Evolutionary conservation across 2,888 invertebrate genomes (phyloP).

Genomic region (Leucozona laternaria): DNA sequence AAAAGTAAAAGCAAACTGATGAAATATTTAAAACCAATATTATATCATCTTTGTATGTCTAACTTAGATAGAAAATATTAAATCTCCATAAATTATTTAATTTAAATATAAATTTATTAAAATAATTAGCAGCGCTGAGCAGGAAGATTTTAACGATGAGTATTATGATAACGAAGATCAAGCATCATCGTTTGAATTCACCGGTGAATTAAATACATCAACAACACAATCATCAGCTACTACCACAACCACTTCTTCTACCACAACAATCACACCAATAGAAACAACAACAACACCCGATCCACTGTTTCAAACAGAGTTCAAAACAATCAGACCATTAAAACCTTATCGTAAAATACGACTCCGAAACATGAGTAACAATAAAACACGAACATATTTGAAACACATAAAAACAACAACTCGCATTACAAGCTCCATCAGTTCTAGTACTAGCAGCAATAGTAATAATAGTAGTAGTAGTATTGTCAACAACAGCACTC

Average conservation of each 20-base stretch:
- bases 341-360: constrained; percentile 72
- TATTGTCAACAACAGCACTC: constrained; percentile 53
- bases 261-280: constrained; percentile 75
- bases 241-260: constrained; percentile 76
- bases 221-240: constrained; percentile 69
- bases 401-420: constrained; percentile 80
- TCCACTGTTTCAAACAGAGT: constrained; percentile 40
- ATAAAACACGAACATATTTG: constrained; percentile 72
- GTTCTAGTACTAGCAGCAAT: constrained; percentile 57
- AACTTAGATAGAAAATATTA: background rate
- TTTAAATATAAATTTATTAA: constrained; percentile 68
- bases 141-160: constrained; percentile 64
- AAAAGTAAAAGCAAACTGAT: background rate
- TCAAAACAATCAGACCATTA: constrained; percentile 61
- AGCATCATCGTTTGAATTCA: constrained; percentile 65
- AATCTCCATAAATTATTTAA: constrained; percentile 30
- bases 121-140: constrained; percentile 75
- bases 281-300: constrained; percentile 69
- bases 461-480: constrained; percentile 64
- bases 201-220: constrained; percentile 58
- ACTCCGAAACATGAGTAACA: constrained; percentile 78
- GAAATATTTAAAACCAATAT: background rate
- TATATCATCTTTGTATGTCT: background rate
- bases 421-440: constrained; percentile 78
- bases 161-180: constrained; percentile 69